These are phyloP conservation scores for Pectinophora gossypiella DNA, from an alignment of 1,140 invertebrate species.

Conservation along the genomic window DNA sequence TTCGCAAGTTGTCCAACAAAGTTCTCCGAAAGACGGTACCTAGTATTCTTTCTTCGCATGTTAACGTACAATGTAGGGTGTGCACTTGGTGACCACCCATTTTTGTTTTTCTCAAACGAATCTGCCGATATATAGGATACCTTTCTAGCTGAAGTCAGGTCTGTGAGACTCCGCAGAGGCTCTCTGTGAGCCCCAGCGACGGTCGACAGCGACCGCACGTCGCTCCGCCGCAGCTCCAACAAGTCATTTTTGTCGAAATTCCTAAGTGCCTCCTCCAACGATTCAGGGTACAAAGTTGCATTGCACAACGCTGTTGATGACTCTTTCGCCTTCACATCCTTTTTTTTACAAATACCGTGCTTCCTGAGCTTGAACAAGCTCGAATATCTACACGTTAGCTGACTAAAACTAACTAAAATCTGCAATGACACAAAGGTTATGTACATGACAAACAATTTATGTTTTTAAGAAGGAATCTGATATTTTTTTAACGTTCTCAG, in stretches of 20 bases:
- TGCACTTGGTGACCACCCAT: slow-evolving; percentile 36
- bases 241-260: slow-evolving; percentile 67
- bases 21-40: slow-evolving; percentile 51
- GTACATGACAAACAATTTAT: slow-evolving; percentile 47
- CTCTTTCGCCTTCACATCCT: slow-evolving; percentile 53
- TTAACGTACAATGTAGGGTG: slow-evolving; percentile 45
- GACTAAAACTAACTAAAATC: slow-evolving; percentile 71
- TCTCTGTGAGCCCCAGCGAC: slow-evolving; percentile 24
- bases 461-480: background rate
- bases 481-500: background rate
- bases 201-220: slow-evolving; percentile 37
- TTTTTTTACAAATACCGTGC: slow-evolving; percentile 47
- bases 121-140: slow-evolving; percentile 59
- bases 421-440: slow-evolving; percentile 64
- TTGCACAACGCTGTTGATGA: slow-evolving; percentile 28
- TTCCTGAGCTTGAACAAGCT: slow-evolving; percentile 65
- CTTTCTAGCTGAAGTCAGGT: slow-evolving; percentile 37
- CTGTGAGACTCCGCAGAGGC: slow-evolving; percentile 18
- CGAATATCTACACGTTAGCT: slow-evolving; percentile 63
- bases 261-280: slow-evolving; percentile 52
- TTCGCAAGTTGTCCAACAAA: slow-evolving; percentile 44
- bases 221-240: slow-evolving; percentile 52
- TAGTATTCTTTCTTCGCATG: slow-evolving; percentile 28
- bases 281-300: slow-evolving; percentile 54
- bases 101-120: slow-evolving; percentile 63